Base-by-base conservation (phyloP, 2,888 invertebrate species). In the Xestoiulus laeticollis region DNA sequence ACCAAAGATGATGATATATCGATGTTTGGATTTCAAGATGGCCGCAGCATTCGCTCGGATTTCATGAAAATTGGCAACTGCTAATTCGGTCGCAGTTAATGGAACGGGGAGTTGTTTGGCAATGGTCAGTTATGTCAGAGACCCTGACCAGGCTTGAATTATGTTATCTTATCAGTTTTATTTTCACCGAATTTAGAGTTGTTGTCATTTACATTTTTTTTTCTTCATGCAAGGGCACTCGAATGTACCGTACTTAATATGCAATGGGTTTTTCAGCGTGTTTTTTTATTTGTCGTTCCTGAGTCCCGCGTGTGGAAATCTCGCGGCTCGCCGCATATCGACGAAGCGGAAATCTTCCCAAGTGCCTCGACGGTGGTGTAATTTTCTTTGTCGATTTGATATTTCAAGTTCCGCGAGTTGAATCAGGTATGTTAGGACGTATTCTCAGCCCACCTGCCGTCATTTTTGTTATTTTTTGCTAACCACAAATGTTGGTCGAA, bases 241-340 rank as follows among this genome's bases (percentile, higher is more conserved):
- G 68, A 68, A 68, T 68, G 68, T 68, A 26, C 68, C 68, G 68
- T 68, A 68, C 68, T 68, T 68, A 68, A 68, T 68, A 68, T 68
- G 68, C 68, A 68, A 68, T 26, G 68, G 59, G 68, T 68, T 26
- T 68, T 26, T 26, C 26, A 68, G 68, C 26, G 26, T 68, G 68
- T 12, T 68, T 68, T 68, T n/a, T 38, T 38, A 5, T 38, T 38
- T 26, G 68, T 68, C 26, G 26, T 68, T 68, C 68, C 68, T 26
- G 68, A 68, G 68, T 68, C 26, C 26, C 14, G 26, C 26, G 26
- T 68, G 10, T 68, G 68, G 68, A 26, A 68, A 68, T 68, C 68
- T 68, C 68, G 68, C 68, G 26, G 68, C 10, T 68, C 26, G 68
- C 26, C 68, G 12, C 68, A 68, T 68, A 68, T 68, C 68, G 68